These are phyloP conservation scores for Jaculus jaculus DNA, from an alignment of 2,113 vertebrate genomes.

Conservation along the genomic window DNA sequence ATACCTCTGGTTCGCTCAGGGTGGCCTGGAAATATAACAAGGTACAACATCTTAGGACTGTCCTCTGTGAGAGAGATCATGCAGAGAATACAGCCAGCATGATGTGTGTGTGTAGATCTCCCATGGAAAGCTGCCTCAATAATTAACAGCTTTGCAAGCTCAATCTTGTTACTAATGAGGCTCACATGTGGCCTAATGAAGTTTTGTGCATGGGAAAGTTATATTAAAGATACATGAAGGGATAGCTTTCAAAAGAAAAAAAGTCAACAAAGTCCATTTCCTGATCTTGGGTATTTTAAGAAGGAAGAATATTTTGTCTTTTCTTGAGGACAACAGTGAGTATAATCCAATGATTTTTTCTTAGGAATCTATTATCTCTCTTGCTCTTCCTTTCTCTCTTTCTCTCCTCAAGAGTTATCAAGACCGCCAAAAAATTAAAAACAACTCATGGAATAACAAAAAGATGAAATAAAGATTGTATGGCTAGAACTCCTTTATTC, in stretches of 20 bases:
- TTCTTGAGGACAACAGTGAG: background rate
- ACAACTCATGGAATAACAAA: background rate
- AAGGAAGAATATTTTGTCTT: background rate
- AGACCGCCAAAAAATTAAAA: background rate
- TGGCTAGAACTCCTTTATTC: background rate
- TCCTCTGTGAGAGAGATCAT: background rate
- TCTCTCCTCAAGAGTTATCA: background rate
- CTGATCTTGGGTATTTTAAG: background rate
- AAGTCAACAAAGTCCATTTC: background rate
- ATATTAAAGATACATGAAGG: background rate
- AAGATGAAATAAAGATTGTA: background rate
- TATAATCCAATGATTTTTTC: background rate
- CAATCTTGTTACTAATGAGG: background rate
- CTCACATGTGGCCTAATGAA: background rate
- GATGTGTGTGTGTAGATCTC: background rate
- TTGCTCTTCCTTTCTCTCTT: background rate
- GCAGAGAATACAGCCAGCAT: too few species aligned
- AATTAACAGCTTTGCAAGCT: background rate
- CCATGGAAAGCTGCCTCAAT: conserved; percentile 3
- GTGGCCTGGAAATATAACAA: background rate
- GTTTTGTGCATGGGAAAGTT: background rate
- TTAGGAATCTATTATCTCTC: background rate
- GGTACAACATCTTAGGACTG: background rate
- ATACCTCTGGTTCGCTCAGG: background rate
- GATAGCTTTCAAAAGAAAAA: background rate